Evolutionary conservation across 2,113 vertebrate genomes (phyloP).

Genomic region (Sinosuthora webbiana): DNA sequence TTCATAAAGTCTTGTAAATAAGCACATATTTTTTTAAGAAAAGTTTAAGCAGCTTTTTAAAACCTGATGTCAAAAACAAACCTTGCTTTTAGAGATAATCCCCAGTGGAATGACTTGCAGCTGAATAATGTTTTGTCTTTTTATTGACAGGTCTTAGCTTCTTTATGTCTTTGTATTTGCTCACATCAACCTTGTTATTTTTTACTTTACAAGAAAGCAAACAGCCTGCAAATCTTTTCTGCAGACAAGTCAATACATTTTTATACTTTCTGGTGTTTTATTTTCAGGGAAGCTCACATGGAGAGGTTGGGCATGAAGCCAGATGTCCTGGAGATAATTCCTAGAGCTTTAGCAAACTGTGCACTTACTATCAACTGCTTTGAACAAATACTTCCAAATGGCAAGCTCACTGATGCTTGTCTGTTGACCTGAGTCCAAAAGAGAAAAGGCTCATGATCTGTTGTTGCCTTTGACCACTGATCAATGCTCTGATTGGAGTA

Average conservation of each 20-base stretch:
- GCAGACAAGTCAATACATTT: constrained; percentile 40
- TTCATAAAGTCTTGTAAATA: background rate
- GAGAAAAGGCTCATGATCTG: background rate
- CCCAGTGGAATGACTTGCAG: constrained; percentile 6
- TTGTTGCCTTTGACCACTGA: background rate
- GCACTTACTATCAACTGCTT: background rate
- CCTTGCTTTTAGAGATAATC: constrained; percentile 16
- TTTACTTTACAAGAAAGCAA: constrained; percentile 46
- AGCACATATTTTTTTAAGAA: background rate
- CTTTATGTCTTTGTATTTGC: constrained; percentile 59
- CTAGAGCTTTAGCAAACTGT: background rate
- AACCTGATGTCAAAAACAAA: background rate
- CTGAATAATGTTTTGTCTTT: constrained; percentile 38
- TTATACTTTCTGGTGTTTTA: constrained; percentile 32
- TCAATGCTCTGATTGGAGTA: background rate
- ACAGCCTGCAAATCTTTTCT: constrained; percentile 26
- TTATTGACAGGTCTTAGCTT: constrained; percentile 50
- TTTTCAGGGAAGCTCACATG: constrained; percentile 24
- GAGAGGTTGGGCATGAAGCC: constrained; percentile 31
- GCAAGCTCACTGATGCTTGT: background rate
- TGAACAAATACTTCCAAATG: constrained; percentile 9
- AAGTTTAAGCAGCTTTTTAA: background rate
- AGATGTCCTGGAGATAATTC: constrained; percentile 58
- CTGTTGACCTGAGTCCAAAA: background rate
- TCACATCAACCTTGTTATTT: constrained; percentile 55